Evolutionary conservation across 1,140 invertebrate genomes (phyloP).

Genomic region (Pseudomyrmex cubaensis): DNA sequence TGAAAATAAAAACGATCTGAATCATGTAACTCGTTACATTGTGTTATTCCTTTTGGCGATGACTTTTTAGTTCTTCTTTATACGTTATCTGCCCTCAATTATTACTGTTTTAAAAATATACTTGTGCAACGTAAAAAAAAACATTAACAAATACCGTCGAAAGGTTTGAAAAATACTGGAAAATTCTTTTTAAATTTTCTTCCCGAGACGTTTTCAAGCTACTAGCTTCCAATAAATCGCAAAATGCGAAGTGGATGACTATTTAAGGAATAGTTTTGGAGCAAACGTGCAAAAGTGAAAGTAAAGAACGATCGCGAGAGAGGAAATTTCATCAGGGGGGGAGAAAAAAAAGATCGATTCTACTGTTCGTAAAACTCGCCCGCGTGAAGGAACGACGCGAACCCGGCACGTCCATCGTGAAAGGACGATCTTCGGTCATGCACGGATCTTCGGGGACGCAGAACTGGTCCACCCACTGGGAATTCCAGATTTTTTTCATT

Average conservation of each 20-base stretch:
- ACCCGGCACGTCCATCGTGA: slow-evolving; percentile 49
- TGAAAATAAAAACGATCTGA: slow-evolving; percentile 67
- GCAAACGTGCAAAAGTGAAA: slow-evolving; percentile 27
- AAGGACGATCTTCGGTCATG: slow-evolving; percentile 59
- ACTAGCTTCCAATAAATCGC: not conserved
- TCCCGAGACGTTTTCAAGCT: not conserved
- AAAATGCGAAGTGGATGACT: not conserved
- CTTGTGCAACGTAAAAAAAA: not conserved
- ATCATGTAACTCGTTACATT: slow-evolving; percentile 14
- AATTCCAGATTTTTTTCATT: slow-evolving; percentile 69
- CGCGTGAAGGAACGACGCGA: slow-evolving; percentile 14
- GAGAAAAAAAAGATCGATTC: not conserved
- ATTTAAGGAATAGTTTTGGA: slow-evolving; percentile 22
- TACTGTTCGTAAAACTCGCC: slow-evolving; percentile 37
- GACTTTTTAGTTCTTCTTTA: not conserved
- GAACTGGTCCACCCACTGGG: slow-evolving; percentile 74
- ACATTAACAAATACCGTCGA: not conserved
- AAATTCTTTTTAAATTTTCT: too few species aligned
- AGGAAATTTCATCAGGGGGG: not conserved
- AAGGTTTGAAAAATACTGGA: too few species aligned
- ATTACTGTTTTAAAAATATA: not conserved
- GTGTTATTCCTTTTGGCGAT: not conserved
- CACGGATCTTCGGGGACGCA: slow-evolving; percentile 64
- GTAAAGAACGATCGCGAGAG: not conserved
- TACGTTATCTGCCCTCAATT: not conserved